phyloP scores from a whole-genome alignment of 2,113 vertebrate species.

The Syngnathus floridae region DNA sequence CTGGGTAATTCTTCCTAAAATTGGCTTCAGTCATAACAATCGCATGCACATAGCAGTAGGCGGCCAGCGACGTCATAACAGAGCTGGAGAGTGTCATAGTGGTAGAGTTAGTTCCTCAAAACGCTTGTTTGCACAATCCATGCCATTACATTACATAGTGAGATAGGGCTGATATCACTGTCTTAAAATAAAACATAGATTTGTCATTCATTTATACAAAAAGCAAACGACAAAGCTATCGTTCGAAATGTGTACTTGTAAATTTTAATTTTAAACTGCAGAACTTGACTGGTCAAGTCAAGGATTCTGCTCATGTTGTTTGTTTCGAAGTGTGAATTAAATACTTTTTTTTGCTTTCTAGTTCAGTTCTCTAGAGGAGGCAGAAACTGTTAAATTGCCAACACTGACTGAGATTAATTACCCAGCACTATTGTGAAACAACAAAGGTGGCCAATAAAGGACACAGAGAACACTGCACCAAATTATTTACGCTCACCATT shows the following conservation, averaged over 20 bases:
- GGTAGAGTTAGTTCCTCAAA: conserved; percentile 10
- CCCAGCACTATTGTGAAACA: too few relatives aligned
- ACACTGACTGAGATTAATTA: too few relatives aligned
- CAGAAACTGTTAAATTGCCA: too few relatives aligned
- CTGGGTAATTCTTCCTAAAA: conserved; percentile 33
- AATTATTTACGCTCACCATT: conserved; percentile 22
- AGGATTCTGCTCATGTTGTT: background rate
- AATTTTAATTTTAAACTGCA: too few relatives aligned
- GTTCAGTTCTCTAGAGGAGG: too few relatives aligned
- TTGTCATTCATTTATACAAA: background rate
- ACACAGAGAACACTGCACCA: too few relatives aligned
- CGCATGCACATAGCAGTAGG: conserved; percentile 7
- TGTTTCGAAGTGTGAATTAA: background rate
- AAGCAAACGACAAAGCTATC: background rate
- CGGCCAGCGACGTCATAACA: conserved; percentile 37
- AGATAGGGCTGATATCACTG: background rate
- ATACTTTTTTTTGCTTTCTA: too few relatives aligned
- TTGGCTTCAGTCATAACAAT: conserved; percentile 17
- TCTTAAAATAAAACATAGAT: background rate
- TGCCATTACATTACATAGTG: conserved; percentile 16
- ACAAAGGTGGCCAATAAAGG: too few relatives aligned
- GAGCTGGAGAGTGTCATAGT: conserved; percentile 46
- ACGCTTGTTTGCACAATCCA: conserved; percentile 1
- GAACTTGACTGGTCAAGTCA: background rate
- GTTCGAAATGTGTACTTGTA: too few relatives aligned